Evolutionary conservation across 2,113 vertebrate genomes (phyloP).

Genomic region (Erpornis zantholeuca): DNA sequence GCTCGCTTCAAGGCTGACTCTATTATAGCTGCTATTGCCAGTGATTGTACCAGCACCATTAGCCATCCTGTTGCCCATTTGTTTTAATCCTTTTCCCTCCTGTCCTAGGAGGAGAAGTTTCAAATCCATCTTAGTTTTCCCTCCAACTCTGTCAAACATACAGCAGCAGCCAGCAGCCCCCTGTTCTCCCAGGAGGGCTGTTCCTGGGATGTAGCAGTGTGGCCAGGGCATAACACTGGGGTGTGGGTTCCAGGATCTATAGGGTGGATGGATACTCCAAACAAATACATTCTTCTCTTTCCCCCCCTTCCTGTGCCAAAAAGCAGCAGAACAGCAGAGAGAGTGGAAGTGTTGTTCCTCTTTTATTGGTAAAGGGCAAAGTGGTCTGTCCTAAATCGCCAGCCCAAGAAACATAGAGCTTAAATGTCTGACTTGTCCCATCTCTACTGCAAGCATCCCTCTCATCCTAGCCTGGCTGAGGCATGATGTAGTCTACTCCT

Average conservation of each 20-base stretch:
- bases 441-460: background rate
- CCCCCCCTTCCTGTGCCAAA: fast-evolving
- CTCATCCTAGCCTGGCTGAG: background rate
- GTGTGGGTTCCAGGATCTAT: background rate
- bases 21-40: background rate
- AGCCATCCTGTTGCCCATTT: background rate
- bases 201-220: background rate
- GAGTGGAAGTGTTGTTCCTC: background rate
- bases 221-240: background rate
- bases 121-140: background rate
- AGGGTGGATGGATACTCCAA: background rate
- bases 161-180: background rate
- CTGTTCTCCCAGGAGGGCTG: background rate
- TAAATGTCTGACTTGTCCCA: background rate
- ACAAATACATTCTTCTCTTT: background rate
- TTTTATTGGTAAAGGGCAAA: background rate
- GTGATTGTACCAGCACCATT: background rate
- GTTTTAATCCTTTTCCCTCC: background rate
- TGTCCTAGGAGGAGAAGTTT: background rate
- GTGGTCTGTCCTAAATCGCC: background rate
- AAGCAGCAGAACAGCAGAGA: background rate
- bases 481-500: background rate
- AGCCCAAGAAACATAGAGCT: background rate
- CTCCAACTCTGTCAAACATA: background rate
- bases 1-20: constrained; percentile 6